These are phyloP conservation scores for Poecilia gillii DNA, from an alignment of 2,797 vertebrate genomes.

Conservation along the genomic window DNA sequence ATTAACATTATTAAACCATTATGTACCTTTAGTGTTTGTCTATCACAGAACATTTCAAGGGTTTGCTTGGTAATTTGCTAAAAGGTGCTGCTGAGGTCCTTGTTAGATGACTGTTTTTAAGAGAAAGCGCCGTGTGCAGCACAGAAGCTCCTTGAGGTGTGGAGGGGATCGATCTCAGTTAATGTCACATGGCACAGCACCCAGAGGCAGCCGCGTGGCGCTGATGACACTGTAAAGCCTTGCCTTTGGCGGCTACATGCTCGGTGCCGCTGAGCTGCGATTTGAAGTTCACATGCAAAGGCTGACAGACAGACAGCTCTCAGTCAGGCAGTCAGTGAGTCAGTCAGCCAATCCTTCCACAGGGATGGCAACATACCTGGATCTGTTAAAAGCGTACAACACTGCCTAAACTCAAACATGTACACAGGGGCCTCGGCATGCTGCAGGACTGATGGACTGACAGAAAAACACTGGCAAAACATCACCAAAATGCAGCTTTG, in stretches of 20 bases:
- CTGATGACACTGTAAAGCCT: conserved; percentile 81
- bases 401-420: conserved; percentile 51
- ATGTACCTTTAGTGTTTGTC: background rate
- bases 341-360: conserved; percentile 66
- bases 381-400: conserved; percentile 62
- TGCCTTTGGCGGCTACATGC: conserved; percentile 82
- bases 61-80: background rate
- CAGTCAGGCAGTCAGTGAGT: conserved; percentile 68
- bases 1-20: background rate
- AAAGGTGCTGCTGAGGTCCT: conserved; percentile 51
- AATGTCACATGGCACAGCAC: conserved; percentile 79
- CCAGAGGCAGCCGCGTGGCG: conserved; percentile 78
- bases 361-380: conserved; percentile 66
- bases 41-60: background rate
- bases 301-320: conserved; percentile 80
- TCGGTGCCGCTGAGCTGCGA: conserved; percentile 70
- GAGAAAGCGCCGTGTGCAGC: conserved; percentile 57
- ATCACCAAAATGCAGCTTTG: background rate
- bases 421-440: conserved; percentile 38
- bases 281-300: conserved; percentile 81
- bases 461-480: conserved; percentile 31
- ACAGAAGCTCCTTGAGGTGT: conserved; percentile 76
- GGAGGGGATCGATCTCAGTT: conserved; percentile 76
- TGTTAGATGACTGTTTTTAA: conserved; percentile 61
- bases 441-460: conserved; percentile 48